phyloP scores from a whole-genome alignment of 2,113 vertebrate genomes.

The Abramis brama region DNA sequence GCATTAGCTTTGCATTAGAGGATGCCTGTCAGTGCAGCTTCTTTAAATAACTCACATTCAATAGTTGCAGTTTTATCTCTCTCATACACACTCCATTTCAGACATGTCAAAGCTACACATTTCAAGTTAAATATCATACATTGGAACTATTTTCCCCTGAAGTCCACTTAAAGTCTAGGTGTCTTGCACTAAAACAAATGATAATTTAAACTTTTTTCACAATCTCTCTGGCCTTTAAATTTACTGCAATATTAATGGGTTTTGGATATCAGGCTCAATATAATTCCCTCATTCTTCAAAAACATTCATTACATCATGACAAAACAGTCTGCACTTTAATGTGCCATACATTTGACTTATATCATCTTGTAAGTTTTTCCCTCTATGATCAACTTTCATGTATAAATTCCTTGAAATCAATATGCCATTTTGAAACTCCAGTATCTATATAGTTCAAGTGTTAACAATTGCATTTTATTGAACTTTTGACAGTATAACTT shows the following conservation, averaged over 20 bases:
- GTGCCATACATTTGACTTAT: neutral
- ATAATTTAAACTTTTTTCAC: neutral
- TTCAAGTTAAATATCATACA: neutral
- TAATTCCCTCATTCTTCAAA: neutral
- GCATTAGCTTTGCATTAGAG: constrained; percentile 27
- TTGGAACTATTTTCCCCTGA: neutral
- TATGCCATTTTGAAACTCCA: neutral
- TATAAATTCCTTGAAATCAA: neutral
- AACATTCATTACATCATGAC: constrained; percentile 6
- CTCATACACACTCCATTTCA: constrained; percentile 34
- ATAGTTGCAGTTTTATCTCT: constrained; percentile 9
- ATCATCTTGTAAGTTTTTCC: neutral
- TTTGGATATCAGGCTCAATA: neutral
- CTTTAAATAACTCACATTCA: constrained; percentile 33
- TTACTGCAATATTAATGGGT: neutral
- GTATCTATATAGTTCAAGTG: neutral
- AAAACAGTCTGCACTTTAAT: neutral
- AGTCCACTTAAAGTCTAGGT: neutral
- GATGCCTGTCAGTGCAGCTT: neutral
- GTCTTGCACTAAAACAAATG: neutral
- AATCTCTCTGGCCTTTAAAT: neutral
- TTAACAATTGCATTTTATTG: neutral
- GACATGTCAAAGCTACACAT: constrained; percentile 13
- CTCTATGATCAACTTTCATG: neutral
- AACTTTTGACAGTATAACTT: neutral